These are phyloP conservation scores for Trematomus bernacchii DNA, from an alignment of 2,797 vertebrate genomes.

Conservation along the genomic window DNA sequence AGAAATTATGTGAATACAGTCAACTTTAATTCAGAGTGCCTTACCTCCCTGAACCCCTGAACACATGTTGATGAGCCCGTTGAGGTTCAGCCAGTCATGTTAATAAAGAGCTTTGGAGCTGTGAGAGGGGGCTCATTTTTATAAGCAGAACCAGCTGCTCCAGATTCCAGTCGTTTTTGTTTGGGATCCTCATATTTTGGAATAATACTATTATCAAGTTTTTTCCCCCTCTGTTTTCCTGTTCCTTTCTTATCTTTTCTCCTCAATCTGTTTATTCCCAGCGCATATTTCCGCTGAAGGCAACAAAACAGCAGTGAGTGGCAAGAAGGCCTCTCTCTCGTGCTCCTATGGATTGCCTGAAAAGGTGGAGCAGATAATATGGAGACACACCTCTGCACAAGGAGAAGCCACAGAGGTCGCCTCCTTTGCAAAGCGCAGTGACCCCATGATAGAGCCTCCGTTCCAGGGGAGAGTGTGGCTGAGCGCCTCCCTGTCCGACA, in stretches of 20 bases:
- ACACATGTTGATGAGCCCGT: conserved; percentile 47
- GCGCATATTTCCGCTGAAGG: conserved; percentile 71
- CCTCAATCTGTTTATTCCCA: conserved; percentile 39
- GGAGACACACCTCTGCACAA: conserved; percentile 67
- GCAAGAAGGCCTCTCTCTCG: conserved; percentile 77
- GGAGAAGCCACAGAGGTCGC: conserved; percentile 75
- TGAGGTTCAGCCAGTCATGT: conserved; percentile 59
- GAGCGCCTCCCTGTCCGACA: conserved; percentile 78
- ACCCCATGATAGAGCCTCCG: conserved; percentile 82
- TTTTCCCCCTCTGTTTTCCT: conserved; percentile 23
- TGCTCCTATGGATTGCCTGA: conserved; percentile 85
- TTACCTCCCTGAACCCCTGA: conserved; percentile 30
- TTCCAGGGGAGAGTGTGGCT: conserved; percentile 81
- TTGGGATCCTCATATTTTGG: conserved; percentile 55
- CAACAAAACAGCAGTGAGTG: conserved; percentile 84
- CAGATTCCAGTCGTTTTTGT: conserved; percentile 65
- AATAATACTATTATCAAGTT: conserved; percentile 49
- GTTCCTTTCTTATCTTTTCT: conserved; percentile 9
- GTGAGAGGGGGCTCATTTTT: conserved; percentile 35
- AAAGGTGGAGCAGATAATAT: conserved; percentile 82
- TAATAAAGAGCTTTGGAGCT: conserved; percentile 65
- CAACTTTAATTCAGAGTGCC: not conserved
- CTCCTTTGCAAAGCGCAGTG: conserved; percentile 78
- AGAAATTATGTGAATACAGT: conserved; percentile 46
- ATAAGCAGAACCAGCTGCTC: conserved; percentile 78